Percentiles rank a stretch among this genome's conserved stretches.
Conservation (phyloP, 1,140 invertebrate genomes). For the Meloidogyne hapla region DNA sequence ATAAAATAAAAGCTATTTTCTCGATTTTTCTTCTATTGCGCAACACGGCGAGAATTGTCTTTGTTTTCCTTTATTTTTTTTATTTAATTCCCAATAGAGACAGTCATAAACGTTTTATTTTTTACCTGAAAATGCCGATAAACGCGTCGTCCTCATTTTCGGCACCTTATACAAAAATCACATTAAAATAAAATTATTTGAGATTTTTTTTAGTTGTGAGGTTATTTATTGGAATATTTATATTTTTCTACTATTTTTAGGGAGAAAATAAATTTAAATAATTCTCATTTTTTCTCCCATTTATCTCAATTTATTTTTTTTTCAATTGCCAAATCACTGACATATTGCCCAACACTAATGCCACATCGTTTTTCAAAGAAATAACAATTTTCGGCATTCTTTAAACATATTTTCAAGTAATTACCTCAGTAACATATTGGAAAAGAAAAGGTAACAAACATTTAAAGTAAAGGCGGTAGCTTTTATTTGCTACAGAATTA, state of each 20-base stretch:
- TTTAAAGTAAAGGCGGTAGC: background rate
- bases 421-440: background rate
- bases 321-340: background rate
- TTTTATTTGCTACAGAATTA: background rate
- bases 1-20: too few species aligned
- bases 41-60: background rate
- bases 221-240: background rate
- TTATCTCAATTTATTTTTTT: background rate
- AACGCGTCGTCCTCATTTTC: background rate
- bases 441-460: background rate
- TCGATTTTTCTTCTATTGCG: background rate
- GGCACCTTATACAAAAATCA: background rate
- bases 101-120: background rate
- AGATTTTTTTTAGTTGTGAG: background rate
- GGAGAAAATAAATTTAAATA: too few species aligned
- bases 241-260: too few species aligned
- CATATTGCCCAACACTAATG: background rate
- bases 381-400: background rate
- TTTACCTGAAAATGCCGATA: background rate
- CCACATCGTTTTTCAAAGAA: background rate
- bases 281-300: too few species aligned
- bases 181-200: background rate
- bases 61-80: background rate
- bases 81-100: background rate
- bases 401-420: background rate